Base-by-base conservation (phyloP, 2,797 vertebrate species). In the Podarcis siculus region DNA sequence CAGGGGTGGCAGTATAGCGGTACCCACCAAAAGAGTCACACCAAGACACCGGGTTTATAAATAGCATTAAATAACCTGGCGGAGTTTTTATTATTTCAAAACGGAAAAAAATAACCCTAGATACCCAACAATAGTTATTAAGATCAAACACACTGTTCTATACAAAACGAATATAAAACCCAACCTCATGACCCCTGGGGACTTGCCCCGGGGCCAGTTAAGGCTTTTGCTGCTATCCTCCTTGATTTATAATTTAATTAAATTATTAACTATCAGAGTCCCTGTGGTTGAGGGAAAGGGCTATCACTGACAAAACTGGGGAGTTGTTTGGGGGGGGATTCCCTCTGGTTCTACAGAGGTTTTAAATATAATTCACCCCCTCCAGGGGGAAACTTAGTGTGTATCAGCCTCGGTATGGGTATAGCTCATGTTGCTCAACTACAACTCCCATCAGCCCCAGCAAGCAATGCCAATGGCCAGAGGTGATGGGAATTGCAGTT, bases 191-290 rank as follows among this genome's bases (percentile, higher is more conserved):
- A 10, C 69, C 32, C 78, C 69, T 0, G 23, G n/a, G 78, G 55
- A 75, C 82, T 89, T 10, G 83, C 83, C 69, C 37, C 39, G 3
- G 83, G 39, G 7, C 19, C 12, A 5, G 72, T 1, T 3, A 45
- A 42, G 3, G 8, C 4, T 30, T 37, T 4, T 49, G n/a, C 23
- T 35, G 23, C 69, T 8, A 5, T 45, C 5, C 21, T 64, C 37
- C 8, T 75, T 73, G 75, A 80, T 85, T 85, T 76, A 89, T 81
- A 76, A 76, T 25, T 89, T 82, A 89, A 89, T 89, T 89, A 82
- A 86, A 86, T 82, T 86, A 86, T 76, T 82, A 76, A 66, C 42
- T 61, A 55, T 77, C 8, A 15, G 71, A n/a, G 49, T 42, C 86
- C 23, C 25, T 37, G 13, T 58, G 49, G 67, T 61, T 15, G 6